phyloP scores from a whole-genome alignment of 2,113 vertebrate species.

The Vimba vimba region DNA sequence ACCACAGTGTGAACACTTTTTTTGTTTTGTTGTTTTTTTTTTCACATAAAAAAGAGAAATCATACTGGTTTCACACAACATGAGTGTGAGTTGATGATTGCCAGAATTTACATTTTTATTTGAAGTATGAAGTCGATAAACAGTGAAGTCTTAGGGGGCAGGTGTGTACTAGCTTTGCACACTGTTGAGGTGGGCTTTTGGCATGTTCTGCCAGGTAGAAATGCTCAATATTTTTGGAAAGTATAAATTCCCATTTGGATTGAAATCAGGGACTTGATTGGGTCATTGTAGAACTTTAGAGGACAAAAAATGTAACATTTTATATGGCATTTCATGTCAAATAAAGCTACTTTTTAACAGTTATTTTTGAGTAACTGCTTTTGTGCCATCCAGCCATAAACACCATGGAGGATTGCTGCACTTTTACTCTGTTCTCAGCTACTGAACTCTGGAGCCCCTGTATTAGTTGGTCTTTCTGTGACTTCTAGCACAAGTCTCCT shows the following conservation, averaged over 20 bases:
- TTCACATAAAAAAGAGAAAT: background rate
- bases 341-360: background rate
- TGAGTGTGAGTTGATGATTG: background rate
- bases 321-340: background rate
- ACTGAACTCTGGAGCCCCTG: background rate
- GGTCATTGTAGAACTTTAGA: background rate
- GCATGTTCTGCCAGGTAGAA: background rate
- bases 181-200: background rate
- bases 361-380: background rate
- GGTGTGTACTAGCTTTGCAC: background rate
- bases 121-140: background rate
- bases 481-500: background rate
- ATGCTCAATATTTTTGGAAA: background rate
- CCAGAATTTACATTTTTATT: background rate
- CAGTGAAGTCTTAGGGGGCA: background rate
- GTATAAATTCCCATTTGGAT: constrained; percentile 1
- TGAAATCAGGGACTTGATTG: background rate
- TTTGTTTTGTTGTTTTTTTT: background rate
- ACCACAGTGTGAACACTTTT: background rate
- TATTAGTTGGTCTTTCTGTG: background rate
- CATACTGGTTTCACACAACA: background rate
- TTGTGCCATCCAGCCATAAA: background rate
- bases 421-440: constrained; percentile 1
- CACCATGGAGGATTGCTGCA: background rate
- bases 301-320: background rate